Evolutionary conservation across 2,797 vertebrate genomes (phyloP).

Genomic region (Taenioides sp.): DNA sequence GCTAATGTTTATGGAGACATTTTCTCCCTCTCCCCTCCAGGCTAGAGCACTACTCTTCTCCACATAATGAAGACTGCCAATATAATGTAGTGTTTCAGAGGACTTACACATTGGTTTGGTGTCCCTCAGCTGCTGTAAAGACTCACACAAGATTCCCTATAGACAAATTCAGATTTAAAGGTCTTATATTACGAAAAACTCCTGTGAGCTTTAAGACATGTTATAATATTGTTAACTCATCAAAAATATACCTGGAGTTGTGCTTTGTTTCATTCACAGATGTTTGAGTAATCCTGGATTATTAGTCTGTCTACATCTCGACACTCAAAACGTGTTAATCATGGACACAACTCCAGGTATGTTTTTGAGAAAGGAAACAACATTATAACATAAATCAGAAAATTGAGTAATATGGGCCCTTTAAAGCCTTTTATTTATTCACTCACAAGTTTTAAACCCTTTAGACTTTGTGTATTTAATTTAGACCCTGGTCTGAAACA

Average conservation of each 20-base stretch:
- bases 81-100: conserved; percentile 45
- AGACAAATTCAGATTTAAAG: neutral
- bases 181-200: no score
- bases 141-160: conserved; percentile 1
- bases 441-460: neutral
- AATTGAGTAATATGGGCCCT: no score
- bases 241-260: no score
- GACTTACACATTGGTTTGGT: conserved; percentile 52
- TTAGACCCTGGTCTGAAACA: neutral
- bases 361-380: no score
- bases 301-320: no score
- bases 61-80: conserved; percentile 62
- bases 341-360: no score
- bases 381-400: no score
- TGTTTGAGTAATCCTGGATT: no score
- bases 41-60: conserved; percentile 45
- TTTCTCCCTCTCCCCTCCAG: conserved; percentile 20
- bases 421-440: conserved; percentile 1
- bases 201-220: no score
- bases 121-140: conserved; percentile 20
- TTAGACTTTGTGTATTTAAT: neutral
- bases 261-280: no score
- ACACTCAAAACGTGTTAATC: no score
- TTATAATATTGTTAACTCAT: no score
- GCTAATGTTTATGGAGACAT: conserved; percentile 52